These are phyloP conservation scores for Pogonocherus hispidulus DNA, from an alignment of 2,888 invertebrate species.

Conservation along the genomic window DNA sequence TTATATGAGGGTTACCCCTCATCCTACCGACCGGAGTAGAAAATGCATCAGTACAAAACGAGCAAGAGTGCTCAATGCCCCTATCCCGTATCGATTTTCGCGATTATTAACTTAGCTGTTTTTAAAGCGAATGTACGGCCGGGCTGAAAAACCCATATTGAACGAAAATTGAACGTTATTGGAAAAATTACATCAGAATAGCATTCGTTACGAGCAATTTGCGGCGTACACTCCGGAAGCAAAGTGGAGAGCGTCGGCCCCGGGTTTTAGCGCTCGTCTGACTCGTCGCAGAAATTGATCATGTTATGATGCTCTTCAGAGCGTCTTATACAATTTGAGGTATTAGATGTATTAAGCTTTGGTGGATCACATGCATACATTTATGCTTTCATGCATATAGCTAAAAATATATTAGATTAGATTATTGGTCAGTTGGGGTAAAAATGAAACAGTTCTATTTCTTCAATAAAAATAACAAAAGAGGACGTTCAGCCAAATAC, in stretches of 20 bases:
- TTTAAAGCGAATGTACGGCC: constrained; percentile 45
- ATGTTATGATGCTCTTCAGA: constrained; percentile 21
- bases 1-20: no score
- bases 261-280: background rate
- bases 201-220: constrained; percentile 66
- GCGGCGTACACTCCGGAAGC: constrained; percentile 59
- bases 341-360: no score
- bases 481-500: no score
- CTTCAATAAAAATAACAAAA: no score
- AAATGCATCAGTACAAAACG: constrained; percentile 15
- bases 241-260: constrained; percentile 13
- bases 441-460: no score
- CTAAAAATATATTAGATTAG: no score
- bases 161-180: constrained; percentile 64
- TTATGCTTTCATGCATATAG: no score
- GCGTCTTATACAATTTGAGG: background rate
- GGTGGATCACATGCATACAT: no score
- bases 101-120: constrained; percentile 50
- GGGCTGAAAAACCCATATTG: constrained; percentile 50
- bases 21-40: background rate
- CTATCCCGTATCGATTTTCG: constrained; percentile 44
- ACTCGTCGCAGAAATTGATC: constrained; percentile 3
- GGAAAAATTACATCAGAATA: constrained; percentile 66
- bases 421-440: no score
- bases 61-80: constrained; percentile 5